Base-by-base conservation (phyloP, 2,797 vertebrate genomes). In the Perodicticus potto region DNA sequence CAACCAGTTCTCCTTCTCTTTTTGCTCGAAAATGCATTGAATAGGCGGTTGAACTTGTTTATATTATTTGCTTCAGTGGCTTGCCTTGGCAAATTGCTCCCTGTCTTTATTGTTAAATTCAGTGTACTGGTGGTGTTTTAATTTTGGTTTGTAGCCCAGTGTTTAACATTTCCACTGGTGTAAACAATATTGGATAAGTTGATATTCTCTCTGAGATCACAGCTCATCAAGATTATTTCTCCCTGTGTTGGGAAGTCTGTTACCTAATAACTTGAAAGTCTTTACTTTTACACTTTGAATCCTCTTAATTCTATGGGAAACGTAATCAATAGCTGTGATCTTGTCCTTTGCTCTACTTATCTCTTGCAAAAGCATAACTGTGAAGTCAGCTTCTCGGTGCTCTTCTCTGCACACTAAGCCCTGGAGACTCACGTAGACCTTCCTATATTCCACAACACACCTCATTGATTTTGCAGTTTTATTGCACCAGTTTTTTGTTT, bases 61-160 rank as follows among this genome's bases (percentile, higher is more conserved):
- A 92, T 97, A 89, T 96, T 91, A 94, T 96, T 97, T 97, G 94
- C 95, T 96, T 95, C 88, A 89, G 90, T 92, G 88, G 40, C 82
- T 93, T 94, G 87, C 94, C 57, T 96, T 95, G 61, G 93, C 95
- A 96, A 97, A 97, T 97, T 92, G 95, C 76, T 96, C 94, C 90
- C 70, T 94, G 88, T 91, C 96, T 96, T 97, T 95, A 95, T 95
- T 97, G 97, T 95, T 97, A 94, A 95, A 97, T 95, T 94, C 94
- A 91, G 92, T 87, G 90, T 94, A 81, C 92, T 96, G 81, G 29
- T 94, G n/a, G 94, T 90, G 85, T 94, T 97, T 97, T 96, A 93
- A 95, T 97, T 97, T 97, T 93, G 88, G 95, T 93, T 78, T 96
- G 90, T 94, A 96, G 92, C 55, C 78, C 86, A 86, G 74, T 95